Base-by-base conservation (phyloP, 2,797 vertebrate genomes). In the Chaunax sp. region DNA sequence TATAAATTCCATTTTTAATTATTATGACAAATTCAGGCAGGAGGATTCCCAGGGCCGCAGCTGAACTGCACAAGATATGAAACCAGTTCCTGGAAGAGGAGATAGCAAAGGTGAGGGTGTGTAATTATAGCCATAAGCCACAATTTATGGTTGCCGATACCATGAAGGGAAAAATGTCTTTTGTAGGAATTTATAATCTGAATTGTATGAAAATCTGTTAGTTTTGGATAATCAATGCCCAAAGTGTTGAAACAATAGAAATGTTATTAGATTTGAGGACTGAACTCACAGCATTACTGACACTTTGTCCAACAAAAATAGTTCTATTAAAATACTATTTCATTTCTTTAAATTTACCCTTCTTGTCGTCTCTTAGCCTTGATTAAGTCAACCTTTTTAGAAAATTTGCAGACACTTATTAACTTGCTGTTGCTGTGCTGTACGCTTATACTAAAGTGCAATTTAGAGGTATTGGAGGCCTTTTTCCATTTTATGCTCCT, bases 1-100 rank as follows among this genome's bases (percentile, higher is more conserved):
- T 72, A 79, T 74, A 82, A 83, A 84, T 85, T 80, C 75, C 45
- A 75, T 82, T 81, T 87, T 85, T 86, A 90, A 91, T 90, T 89
- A 83, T 82, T 66, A 51, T 77, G 72, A 83, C 40, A 65, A 80
- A 69, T 58, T 84, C 64, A 72, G 59, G 83, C 74, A 55, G 68
- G 78, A 81, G 69, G 64, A 62, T 69, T 82, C 69, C 72, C 50
- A 19, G 46, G 54, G 40, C 54, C 10, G 13, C 47, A 63, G 77
- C 72, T 74, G 61, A 69, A 75, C 28, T 6, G 57, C 53, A 38
- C 38, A 19, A 54, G 55, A 82, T 58, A 72, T 58, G 25, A 83
- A 77, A 64, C 25, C 57, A 22, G 40, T 52, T 20, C 53, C 38
- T 44, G 69, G 66, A 71, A 63, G 10, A 73, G 37, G 52, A 35